Evolutionary conservation across 2,113 vertebrate genomes (phyloP).

Genomic region (Leptocoma aspasia): DNA sequence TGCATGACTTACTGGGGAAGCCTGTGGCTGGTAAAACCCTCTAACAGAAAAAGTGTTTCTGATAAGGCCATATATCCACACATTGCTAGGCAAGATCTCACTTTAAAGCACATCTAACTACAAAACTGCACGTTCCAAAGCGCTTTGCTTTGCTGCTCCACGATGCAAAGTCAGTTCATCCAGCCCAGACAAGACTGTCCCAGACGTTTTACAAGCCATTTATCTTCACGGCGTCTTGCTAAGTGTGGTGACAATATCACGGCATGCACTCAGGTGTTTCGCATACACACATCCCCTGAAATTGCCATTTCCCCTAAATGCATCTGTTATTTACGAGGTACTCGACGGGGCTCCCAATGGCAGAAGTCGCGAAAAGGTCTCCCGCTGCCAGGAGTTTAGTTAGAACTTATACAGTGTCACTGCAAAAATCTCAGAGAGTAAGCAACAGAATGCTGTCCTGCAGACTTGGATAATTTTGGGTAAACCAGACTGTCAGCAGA

Average conservation of each 20-base stretch:
- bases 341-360: neutral
- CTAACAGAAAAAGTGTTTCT: neutral
- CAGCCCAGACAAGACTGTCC: neutral
- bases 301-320: neutral
- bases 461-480: neutral
- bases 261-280: neutral
- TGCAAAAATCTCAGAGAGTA: neutral
- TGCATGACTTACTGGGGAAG: neutral
- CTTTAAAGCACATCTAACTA: neutral
- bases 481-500: neutral
- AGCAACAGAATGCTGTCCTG: neutral
- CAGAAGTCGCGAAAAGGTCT: neutral
- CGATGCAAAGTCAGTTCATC: neutral
- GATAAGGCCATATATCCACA: rapidly evolving
- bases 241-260: neutral
- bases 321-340: constrained; percentile 4
- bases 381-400: neutral
- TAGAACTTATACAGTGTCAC: neutral
- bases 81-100: neutral
- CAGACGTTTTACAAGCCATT: neutral
- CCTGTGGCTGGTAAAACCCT: neutral
- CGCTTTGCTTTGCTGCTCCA: neutral
- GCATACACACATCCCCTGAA: neutral
- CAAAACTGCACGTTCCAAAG: neutral
- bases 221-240: neutral